Base-by-base conservation (phyloP, 2,888 invertebrate genomes). In the Alsophila aescularia region DNA sequence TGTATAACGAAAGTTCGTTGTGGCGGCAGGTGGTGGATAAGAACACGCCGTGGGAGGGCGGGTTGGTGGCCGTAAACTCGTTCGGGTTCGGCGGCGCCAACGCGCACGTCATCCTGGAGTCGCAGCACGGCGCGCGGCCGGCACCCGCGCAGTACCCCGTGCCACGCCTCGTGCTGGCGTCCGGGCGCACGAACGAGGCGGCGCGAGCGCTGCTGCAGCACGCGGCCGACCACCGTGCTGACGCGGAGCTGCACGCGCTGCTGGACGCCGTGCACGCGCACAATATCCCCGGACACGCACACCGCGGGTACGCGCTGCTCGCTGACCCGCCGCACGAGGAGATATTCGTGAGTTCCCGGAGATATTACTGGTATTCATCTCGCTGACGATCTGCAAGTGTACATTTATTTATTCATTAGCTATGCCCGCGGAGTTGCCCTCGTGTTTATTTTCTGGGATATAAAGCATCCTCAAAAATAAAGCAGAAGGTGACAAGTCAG, bases 11-110 rank as follows among this genome's bases (percentile, higher is more conserved):
- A n/a, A n/a, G n/a, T n/a, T n/a, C n/a, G n/a, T n/a, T n/a, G n/a
- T 15, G 29, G 15, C 14, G 51, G 51, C 75, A 93, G 92, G 98
- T 99, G 43, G 97, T 99, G 14, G 93, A 96, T 64, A 94, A 95
- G 80, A 95, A 96, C 73, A 95, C 94, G 59, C 94, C 95, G 18
- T 98, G 97, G 96, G 94, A 95, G 49, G 98, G 98, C 42, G 98
- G 98, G n/a, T 93, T 97, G 56, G 95, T 97, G 45, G 98, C 96
- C 15, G 87, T 99, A 24, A 99, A 99, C 91, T 98, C 98, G 7
- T 99, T 99, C 85, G 99, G 99, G 13, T 99, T 99, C 88, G 99
- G 99, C 60, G 99, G 99, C 49, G 97, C 98, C 36, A 98, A 98
- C 87, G 98, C 97, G n/a, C 98, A 98, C 87, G 89, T 97, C 0